Base-by-base conservation (phyloP, 2,113 vertebrate genomes). In the Rhynchopsitta pachyrhyncha region DNA sequence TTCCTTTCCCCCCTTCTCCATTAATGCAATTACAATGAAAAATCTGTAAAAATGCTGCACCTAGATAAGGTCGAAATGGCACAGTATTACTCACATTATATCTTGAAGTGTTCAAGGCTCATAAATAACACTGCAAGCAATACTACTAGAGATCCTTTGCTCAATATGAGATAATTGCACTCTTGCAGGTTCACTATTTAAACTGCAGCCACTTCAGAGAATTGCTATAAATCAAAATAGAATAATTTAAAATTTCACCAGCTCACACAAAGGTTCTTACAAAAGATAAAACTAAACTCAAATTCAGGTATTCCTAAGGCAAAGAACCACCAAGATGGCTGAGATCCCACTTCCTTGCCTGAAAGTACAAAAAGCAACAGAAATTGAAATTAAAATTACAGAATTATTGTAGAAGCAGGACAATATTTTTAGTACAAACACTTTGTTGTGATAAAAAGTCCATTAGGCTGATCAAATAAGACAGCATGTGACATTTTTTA, bases 91-190 rank as follows among this genome's bases (percentile, higher is more conserved):
- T 88, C 52, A 27, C 50, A 68, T 91, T 85, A 69, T 37, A 91
- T 39, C 19, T 55, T 90, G 33, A 83, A 93, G 83, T 64, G 47
- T 88, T 79, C 85, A 71, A 71, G 75, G 60, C 55, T 86, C 92
- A 89, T 35, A 92, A 97, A 93, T 39, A 90, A 79, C 52, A 31
- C 75, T 96, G 82, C 24, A 59, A 70, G 19, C 35, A 79, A 87
- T 95, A 92, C 62, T 68, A 39, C 42, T 41, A 11, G 28, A 83
- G 57, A 33, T 82, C 59, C 80, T 93, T 59, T 92, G 57, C 67
- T 86, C 84, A 77, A 62, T 59, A 67, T 41, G 76, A 42, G 82
- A 59, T 67, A 91, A 95, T 46, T 87, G 53, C 67, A 85, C 74
- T 88, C 42, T 67, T 82, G 25, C 80, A 63, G 93, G 84, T 63